phyloP scores from a whole-genome alignment of 2,797 vertebrate genomes.

The Poecile montanus region DNA sequence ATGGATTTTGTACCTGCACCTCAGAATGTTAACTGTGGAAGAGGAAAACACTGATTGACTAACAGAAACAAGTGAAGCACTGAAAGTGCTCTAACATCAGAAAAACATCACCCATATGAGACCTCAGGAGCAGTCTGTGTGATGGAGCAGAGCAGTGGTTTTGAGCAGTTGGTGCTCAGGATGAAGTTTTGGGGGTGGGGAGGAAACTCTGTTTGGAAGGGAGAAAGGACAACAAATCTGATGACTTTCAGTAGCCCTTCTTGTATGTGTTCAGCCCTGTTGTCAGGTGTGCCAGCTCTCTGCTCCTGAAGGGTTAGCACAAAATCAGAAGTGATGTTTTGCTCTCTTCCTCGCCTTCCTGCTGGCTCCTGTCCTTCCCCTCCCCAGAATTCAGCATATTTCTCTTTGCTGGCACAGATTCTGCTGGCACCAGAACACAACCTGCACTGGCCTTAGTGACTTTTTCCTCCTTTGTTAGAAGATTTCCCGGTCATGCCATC shows the following conservation, averaged over 20 bases:
- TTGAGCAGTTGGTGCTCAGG: neutral
- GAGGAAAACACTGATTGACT: neutral
- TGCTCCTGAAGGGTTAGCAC: neutral
- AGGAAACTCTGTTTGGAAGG: neutral
- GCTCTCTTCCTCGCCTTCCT: neutral
- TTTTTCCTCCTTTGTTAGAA: neutral
- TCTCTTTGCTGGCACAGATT: neutral
- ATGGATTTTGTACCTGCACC: neutral
- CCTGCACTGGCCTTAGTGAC: neutral
- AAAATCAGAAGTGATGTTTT: neutral
- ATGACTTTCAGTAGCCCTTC: neutral
- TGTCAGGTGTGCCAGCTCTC: neutral
- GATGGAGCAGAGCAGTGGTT: neutral
- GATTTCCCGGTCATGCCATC: rapidly evolving
- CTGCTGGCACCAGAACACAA: neutral
- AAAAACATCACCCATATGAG: neutral
- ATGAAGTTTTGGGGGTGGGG: neutral
- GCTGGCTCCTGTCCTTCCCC: neutral
- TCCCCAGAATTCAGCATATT: neutral
- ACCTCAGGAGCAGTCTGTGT: neutral
- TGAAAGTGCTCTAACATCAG: neutral
- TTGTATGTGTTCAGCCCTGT: neutral
- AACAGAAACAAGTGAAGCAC: neutral
- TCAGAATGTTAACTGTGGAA: neutral
- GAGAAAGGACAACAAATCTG: neutral